Base-by-base conservation (phyloP, 64 coral and sea anemone genomes). In the Astreopora myriophthalma region DNA sequence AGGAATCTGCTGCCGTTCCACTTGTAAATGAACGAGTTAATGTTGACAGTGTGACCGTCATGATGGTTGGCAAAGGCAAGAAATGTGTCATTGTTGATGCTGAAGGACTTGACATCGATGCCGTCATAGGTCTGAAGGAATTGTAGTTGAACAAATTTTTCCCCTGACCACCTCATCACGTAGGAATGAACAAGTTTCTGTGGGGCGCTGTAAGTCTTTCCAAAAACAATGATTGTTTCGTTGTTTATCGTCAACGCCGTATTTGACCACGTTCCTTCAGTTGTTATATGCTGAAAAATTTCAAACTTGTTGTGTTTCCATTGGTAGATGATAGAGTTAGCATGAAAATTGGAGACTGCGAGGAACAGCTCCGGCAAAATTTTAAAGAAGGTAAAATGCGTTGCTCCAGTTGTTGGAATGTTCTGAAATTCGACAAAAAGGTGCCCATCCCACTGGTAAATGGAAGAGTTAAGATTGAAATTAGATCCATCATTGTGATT, bases 81-180 rank as follows among this genome's bases (percentile, higher is more conserved):
- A n/a, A 76, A 89, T 61, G 77, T 89, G 16, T 89, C 87, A 22
- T 55, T 74, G 51, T 89, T 89, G 36, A 76, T 65, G 9, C 71
- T 76, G 33, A 75, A 89, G 36, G 86, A 58, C 26, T 76, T 38
- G 48, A 89, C 49, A 49, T 89, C 66, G 28, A 76, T 75, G 16
- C 17, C 73, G 1, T 55, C 87, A 16, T 44, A 52, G 17, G 87
- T 78, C 19, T 70, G 24, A 19, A 89, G 42, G 20, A 44, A 52
- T 24, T 89, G 87, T 55, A 76, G 4, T 46, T 46, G 4, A 6
- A 46, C 42, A 11, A 46, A 46, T 4, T 11, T 46, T 46, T 46
- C 42, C 4, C 42, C 42, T 46, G 42, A 46, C 42, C 42, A 46
- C 11, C 11, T 46, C 4, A 6, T 6, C 42, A 46, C 4, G 11